Evolutionary conservation across 2,797 vertebrate genomes (phyloP).

Genomic region (Typhlichthys subterraneus): DNA sequence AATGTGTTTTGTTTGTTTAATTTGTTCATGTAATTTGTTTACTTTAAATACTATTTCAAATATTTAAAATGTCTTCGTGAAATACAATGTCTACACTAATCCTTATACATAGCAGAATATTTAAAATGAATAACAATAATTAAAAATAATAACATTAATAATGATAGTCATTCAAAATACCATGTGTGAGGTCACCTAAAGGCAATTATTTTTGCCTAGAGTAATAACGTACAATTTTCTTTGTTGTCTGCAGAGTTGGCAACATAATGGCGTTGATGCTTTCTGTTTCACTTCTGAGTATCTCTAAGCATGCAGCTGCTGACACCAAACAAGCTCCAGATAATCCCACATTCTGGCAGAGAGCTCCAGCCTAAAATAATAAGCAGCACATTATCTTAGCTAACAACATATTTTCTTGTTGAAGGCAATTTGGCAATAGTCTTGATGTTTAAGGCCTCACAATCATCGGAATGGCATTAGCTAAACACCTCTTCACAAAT

Average conservation of each 20-base stretch:
- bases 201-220: constrained; percentile 49
- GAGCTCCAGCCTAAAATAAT: constrained; percentile 69
- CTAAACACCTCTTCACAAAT: constrained; percentile 51
- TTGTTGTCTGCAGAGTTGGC: constrained; percentile 60
- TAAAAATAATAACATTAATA: neutral
- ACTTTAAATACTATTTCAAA: too few relatives aligned
- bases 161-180: neutral
- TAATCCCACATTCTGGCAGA: constrained; percentile 68
- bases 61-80: too few relatives aligned
- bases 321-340: constrained; percentile 59
- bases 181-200: constrained; percentile 28
- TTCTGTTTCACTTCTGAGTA: constrained; percentile 61
- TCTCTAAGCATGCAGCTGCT: constrained; percentile 70
- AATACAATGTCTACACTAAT: too few relatives aligned
- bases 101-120: neutral
- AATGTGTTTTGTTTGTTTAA: too few relatives aligned
- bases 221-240: constrained; percentile 60
- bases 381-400: constrained; percentile 68
- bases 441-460: constrained; percentile 75
- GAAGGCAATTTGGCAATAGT: constrained; percentile 75
- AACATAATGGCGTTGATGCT: constrained; percentile 59
- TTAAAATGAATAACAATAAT: neutral
- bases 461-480: constrained; percentile 67
- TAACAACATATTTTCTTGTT: constrained; percentile 77
- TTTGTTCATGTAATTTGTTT: too few relatives aligned